Evolutionary conservation across 92 coral and sea anemone species (phyloP).

Genomic region (Galaxea fascicularis): DNA sequence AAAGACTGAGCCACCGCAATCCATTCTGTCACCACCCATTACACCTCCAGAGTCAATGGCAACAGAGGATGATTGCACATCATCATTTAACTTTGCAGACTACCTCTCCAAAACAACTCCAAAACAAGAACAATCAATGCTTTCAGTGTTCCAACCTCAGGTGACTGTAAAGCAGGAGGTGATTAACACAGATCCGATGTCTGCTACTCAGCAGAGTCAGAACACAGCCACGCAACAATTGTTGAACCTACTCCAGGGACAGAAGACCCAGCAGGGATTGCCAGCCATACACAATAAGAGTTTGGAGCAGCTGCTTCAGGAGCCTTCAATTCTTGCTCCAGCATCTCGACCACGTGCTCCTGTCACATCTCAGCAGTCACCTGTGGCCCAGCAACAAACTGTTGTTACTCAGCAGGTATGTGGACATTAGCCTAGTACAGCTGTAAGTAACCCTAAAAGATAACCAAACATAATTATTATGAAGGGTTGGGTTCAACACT

Average conservation of each 20-base stretch:
- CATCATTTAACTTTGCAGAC: slow-evolving; percentile 34
- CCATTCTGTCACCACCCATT: slow-evolving; percentile 78
- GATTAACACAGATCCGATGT: not conserved
- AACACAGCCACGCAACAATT: slow-evolving; percentile 22
- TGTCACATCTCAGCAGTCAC: slow-evolving; percentile 41
- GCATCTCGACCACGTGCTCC: slow-evolving; percentile 35
- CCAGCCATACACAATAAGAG: slow-evolving; percentile 31
- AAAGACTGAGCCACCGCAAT: slow-evolving; percentile 68
- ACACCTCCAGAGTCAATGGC: slow-evolving; percentile 82
- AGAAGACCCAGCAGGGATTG: slow-evolving; percentile 30
- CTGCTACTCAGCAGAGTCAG: not conserved
- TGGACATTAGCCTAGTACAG: too few species aligned
- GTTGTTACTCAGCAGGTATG: slow-evolving; percentile 36
- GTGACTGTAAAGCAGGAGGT: slow-evolving; percentile 51
- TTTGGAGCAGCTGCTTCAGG: slow-evolving; percentile 45
- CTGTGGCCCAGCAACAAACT: slow-evolving; percentile 10
- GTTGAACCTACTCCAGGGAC: slow-evolving; percentile 36
- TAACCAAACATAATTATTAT: not conserved
- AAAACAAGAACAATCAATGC: slow-evolving; percentile 36
- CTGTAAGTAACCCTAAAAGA: not conserved
- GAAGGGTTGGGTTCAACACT: too few species aligned
- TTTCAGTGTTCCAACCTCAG: slow-evolving; percentile 20
- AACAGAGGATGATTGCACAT: slow-evolving; percentile 68
- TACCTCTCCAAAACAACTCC: slow-evolving; percentile 23
- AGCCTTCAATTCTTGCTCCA: slow-evolving; percentile 45